These are phyloP conservation scores for Etheostoma perlongum DNA, from an alignment of 2,797 vertebrate genomes.

Conservation along the genomic window DNA sequence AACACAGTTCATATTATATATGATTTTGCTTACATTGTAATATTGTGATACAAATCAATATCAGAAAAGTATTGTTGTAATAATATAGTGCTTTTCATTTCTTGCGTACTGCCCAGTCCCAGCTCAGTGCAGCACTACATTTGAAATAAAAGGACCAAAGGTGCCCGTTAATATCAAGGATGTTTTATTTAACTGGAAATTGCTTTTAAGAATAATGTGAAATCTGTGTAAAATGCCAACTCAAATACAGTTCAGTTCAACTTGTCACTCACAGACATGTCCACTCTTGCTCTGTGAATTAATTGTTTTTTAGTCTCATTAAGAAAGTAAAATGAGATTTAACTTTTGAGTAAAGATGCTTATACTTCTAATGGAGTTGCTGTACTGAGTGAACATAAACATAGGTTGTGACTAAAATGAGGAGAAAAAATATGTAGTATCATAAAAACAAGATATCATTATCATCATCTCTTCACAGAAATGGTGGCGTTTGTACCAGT, in stretches of 20 bases:
- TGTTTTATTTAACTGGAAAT: constrained; percentile 13
- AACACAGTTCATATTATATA: neutral
- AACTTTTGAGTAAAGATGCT: neutral
- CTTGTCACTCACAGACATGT: neutral
- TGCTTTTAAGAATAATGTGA: neutral
- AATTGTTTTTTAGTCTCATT: neutral
- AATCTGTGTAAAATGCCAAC: neutral
- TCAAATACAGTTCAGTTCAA: neutral
- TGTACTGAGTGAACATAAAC: constrained; percentile 1
- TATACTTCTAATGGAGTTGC: neutral
- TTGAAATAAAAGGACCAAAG: neutral
- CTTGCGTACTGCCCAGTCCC: neutral
- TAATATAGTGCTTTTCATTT: neutral
- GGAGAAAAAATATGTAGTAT: neutral
- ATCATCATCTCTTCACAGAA: constrained; percentile 75
- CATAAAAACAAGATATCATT: neutral
- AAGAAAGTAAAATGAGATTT: neutral
- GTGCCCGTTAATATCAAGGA: neutral
- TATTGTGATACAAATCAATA: neutral
- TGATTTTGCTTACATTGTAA: neutral
- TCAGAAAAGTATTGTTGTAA: neutral
- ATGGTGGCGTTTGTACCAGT: constrained; percentile 88
- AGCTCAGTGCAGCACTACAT: neutral
- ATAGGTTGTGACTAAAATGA: neutral
- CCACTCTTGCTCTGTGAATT: neutral